These are phyloP conservation scores for Atta cephalotes DNA, from an alignment of 1,140 invertebrate genomes.

Conservation along the genomic window DNA sequence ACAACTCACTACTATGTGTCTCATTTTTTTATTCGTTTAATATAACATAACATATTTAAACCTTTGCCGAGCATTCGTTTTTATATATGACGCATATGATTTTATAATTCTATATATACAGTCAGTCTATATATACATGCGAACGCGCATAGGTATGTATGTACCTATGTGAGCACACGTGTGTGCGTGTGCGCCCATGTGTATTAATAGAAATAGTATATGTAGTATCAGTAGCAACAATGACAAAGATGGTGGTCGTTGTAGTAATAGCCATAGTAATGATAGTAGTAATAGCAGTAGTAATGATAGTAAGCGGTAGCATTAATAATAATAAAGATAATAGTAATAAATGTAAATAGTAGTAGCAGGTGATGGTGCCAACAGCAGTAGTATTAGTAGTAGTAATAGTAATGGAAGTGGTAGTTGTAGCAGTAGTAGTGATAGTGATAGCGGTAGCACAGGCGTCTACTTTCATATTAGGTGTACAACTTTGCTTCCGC, in stretches of 20 bases:
- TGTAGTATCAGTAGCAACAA: neutral
- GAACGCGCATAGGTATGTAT: neutral
- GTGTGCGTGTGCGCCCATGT: no score
- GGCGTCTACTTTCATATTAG: neutral
- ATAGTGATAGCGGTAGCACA: neutral
- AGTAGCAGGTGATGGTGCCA: neutral
- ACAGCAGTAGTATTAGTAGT: neutral
- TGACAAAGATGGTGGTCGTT: neutral
- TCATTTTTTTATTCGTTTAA: slow-evolving; percentile 13
- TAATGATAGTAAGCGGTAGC: neutral
- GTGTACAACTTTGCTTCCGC: no score
- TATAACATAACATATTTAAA: neutral
- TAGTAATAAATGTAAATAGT: neutral
- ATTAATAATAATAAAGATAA: no score
- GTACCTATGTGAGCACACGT: no score
- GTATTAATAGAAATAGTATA: neutral
- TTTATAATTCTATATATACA: slow-evolving; percentile 34
- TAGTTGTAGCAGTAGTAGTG: neutral
- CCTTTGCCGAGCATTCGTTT: neutral
- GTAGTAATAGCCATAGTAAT: neutral
- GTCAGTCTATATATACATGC: slow-evolving; percentile 24
- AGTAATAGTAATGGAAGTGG: neutral
- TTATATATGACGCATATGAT: slow-evolving; percentile 19
- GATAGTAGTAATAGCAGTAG: neutral
- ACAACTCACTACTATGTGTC: slow-evolving; percentile 23